Evolutionary conservation across 37 sponge, comb jelly and placozoan species (phyloP).

Genomic region (Theonella swinhoei): DNA sequence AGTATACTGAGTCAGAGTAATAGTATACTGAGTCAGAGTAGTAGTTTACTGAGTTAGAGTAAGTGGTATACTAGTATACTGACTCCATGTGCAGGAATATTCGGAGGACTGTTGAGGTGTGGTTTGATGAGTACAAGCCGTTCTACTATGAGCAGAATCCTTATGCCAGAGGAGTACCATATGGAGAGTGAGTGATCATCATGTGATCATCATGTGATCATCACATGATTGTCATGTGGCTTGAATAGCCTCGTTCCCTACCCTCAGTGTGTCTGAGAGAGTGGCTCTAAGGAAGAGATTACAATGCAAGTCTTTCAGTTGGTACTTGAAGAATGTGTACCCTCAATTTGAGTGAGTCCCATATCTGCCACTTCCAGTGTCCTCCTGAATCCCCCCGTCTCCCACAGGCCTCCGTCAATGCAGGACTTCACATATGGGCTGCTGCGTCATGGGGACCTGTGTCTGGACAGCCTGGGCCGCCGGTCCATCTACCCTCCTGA

Average conservation of each 20-base stretch:
- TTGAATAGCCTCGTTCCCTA: neutral
- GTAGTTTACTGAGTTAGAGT: too few species aligned
- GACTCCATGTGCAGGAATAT: slow-evolving; percentile 65
- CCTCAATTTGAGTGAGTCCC: slow-evolving; percentile 72
- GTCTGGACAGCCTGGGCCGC: slow-evolving; percentile 13
- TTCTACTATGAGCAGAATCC: slow-evolving; percentile 70
- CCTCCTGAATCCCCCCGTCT: too few species aligned
- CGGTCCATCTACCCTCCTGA: neutral
- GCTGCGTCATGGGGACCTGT: slow-evolving; percentile 6
- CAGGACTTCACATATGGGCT: slow-evolving; percentile 34
- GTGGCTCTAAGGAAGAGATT: slow-evolving; percentile 57
- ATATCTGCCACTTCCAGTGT: too few species aligned
- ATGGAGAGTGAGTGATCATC: slow-evolving; percentile 59
- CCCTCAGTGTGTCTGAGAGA: slow-evolving; percentile 61
- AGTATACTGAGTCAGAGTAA: too few species aligned
- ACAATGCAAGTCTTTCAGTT: slow-evolving; percentile 87
- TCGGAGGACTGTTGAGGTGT: slow-evolving; percentile 79
- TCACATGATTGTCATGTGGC: neutral
- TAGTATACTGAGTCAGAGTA: too few species aligned
- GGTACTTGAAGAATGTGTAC: slow-evolving; percentile 87
- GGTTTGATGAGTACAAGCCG: slow-evolving; percentile 86
- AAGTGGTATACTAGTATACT: too few species aligned
- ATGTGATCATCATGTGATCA: neutral
- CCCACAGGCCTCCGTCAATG: slow-evolving; percentile 21
- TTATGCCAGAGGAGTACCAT: slow-evolving; percentile 16